Conservation (phyloP, 2,888 invertebrate genomes). For the Drosophila prostipennis region DNA sequence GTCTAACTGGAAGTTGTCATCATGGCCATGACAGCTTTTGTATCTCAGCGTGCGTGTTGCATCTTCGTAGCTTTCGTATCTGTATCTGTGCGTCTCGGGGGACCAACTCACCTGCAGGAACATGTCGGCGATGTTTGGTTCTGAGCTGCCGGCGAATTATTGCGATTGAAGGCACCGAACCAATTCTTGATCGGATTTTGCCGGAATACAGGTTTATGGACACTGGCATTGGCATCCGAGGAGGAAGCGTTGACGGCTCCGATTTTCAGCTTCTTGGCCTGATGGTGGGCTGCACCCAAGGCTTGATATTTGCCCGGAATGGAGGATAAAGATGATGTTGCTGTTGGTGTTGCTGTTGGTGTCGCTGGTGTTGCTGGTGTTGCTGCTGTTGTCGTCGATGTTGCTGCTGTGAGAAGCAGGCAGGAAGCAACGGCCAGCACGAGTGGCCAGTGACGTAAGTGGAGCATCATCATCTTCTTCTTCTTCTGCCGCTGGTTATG, state of each 20-base stretch:
- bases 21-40: constrained; percentile 66
- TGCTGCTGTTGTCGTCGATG: constrained; percentile 32
- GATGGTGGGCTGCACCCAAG: constrained; percentile 66
- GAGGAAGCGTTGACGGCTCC: constrained; percentile 30
- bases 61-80: constrained; percentile 20
- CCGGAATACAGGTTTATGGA: constrained; percentile 70
- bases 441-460: constrained; percentile 79
- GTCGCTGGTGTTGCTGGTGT: constrained; percentile 24
- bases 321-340: constrained; percentile 51
- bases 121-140: constrained; percentile 81
- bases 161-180: constrained; percentile 88
- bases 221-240: constrained; percentile 43
- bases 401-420: constrained; percentile 59
- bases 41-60: constrained; percentile 21
- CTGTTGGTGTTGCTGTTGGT: constrained; percentile 30
- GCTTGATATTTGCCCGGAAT: constrained; percentile 83
- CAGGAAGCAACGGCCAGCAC: constrained; percentile 81
- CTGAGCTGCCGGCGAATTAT: constrained; percentile 84
- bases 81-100: constrained; percentile 16
- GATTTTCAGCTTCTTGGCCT: constrained; percentile 64
- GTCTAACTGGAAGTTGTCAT: constrained; percentile 67
- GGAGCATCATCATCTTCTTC: constrained; percentile 73
- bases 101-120: constrained; percentile 78
- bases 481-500: constrained; percentile 50
- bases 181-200: constrained; percentile 85